These are phyloP conservation scores for Oncorhynchus gorbuscha DNA, from an alignment of 2,113 vertebrate species.

Conservation along the genomic window DNA sequence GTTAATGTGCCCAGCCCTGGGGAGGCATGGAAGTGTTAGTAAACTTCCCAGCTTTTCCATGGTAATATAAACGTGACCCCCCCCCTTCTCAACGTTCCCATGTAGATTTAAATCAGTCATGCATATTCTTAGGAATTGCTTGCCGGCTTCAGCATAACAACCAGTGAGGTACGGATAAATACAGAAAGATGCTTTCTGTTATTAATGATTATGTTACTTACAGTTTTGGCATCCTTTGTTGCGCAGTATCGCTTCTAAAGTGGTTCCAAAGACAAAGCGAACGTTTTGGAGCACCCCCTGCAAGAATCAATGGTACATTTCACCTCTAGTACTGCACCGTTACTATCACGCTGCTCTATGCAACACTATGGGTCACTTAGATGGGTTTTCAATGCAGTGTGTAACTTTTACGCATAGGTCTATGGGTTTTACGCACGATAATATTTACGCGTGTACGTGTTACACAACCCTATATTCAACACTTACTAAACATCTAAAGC, in stretches of 20 bases:
- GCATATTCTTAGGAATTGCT: constrained; percentile 8
- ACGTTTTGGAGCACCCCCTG: constrained; percentile 97
- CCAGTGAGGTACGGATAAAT: constrained; percentile 9
- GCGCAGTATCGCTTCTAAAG: constrained; percentile 89
- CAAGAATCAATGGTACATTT: constrained; percentile 43
- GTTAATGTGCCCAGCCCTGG: background rate
- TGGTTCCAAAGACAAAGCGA: constrained; percentile 95
- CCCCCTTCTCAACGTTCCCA: background rate
- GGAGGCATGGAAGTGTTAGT: constrained; percentile 24
- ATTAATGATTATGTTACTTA: constrained; percentile 63
- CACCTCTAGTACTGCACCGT: background rate
- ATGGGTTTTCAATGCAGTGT: too few species aligned
- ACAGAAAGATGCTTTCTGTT: background rate
- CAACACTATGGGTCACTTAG: too few species aligned
- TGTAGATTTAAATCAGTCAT: background rate
- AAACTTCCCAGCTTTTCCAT: constrained; percentile 23
- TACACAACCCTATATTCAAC: background rate
- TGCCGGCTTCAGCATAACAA: too few species aligned
- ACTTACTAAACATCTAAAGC: background rate
- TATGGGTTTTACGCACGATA: too few species aligned
- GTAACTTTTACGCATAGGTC: too few species aligned
- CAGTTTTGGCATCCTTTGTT: constrained; percentile 96
- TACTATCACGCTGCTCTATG: background rate
- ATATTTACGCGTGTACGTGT: too few species aligned
- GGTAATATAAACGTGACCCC: background rate